Evolutionary conservation across 2,888 invertebrate species (phyloP), one percentile per base, ranked within the genome.

Genomic region (Troides helena): DNA sequence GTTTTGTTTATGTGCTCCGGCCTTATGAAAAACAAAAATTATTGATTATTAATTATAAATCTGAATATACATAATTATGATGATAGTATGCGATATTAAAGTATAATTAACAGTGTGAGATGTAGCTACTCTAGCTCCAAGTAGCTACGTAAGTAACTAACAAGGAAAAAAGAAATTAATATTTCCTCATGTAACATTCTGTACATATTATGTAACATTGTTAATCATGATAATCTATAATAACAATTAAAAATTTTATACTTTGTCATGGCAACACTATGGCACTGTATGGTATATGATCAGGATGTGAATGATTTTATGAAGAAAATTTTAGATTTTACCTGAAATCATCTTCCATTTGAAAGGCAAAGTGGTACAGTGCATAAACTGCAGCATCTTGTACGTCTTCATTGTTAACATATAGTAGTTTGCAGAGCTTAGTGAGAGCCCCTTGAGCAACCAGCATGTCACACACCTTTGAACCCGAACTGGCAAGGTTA

Each of bases 401-500:
- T 0, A 83, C 57, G 0, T 86, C 83, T 1, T 74, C 75, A 46
- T 77, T 73, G 2, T 71, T 72, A 7, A 69, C 63, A 2, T 43
- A 5, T 21, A 84, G 74, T 39, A 78, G 64, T 0, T 77, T 77
- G 4, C 77, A 73, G 2, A 93, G 80, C 70, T 81, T 83, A 53
- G 78, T 56, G 1, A 85, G 36, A 0, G 86, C 84, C 0, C 92
- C 93, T 67, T 87, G 88, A 0, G 81, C 76, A 0, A 71, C 25
- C 4, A 91, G 77, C 5, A 85, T 46, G 0, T 75, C 74, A 30
- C 83, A 79, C 0, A 80, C 82, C 30, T 73, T 74, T 0, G 62
- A 46, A 18, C 85, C 82, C 0, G 86, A 80, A 0, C 85, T 87
- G 0, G 86, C 84, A 25, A 90, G 72, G 79, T 93, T 93, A 50